A percentile compares a stretch with the other conserved stretches of the same genome.
Conservation (phyloP, 1,140 invertebrate species). For the Listronotus bonariensis region DNA sequence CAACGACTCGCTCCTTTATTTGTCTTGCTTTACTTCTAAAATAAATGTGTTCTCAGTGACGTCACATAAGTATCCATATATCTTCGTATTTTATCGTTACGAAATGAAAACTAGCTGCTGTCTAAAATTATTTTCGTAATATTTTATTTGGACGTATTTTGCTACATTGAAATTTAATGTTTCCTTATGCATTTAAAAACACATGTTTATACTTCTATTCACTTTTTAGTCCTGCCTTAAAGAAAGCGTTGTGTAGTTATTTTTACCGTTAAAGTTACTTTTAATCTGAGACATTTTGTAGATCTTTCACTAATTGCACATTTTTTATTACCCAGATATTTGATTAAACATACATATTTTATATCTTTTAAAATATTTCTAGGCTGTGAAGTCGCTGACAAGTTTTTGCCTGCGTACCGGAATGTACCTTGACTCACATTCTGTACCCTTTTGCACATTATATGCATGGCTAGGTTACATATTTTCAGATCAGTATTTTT, state of each 20-base stretch:
- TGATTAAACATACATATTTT: slow-evolving; percentile 12
- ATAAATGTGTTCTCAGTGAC: no score
- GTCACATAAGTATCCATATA: no score
- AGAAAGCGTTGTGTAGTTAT: slow-evolving; percentile 16
- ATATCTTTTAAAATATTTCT: slow-evolving; percentile 19
- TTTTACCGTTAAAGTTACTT: slow-evolving; percentile 22
- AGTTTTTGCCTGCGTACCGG: slow-evolving; percentile 49
- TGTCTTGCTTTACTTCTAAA: no score
- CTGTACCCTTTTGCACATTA: slow-evolving; percentile 54
- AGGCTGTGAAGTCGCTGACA: slow-evolving; percentile 31
- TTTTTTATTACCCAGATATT: slow-evolving; percentile 12
- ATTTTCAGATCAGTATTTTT: slow-evolving; percentile 7
- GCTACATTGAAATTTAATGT: slow-evolving; percentile 36
- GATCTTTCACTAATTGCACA: slow-evolving; percentile 30
- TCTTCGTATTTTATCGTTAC: no score
- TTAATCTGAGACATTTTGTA: slow-evolving; percentile 25
- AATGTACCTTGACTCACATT: slow-evolving; percentile 55
- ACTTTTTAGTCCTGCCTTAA: slow-evolving; percentile 15
- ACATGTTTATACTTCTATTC: slow-evolving; percentile 26
- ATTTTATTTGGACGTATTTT: slow-evolving; percentile 22
- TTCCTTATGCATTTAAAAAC: slow-evolving; percentile 23
- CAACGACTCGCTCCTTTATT: no score
- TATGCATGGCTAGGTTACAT: slow-evolving; percentile 51
- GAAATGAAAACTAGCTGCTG: no score
- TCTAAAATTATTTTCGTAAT: not conserved